phyloP scores from a whole-genome alignment of 2,888 invertebrate species.

The Acronicta aceris region DNA sequence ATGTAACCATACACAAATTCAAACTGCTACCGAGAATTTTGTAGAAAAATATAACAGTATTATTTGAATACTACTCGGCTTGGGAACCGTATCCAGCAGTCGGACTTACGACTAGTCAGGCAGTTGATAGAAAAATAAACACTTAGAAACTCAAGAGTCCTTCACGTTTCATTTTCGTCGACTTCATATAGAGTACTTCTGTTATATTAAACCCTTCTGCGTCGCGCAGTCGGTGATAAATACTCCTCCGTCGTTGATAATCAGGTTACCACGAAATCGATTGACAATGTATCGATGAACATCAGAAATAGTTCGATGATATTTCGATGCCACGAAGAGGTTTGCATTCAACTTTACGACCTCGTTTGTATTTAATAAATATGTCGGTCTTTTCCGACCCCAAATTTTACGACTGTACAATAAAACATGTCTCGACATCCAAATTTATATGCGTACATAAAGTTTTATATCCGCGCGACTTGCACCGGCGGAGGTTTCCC shows the following conservation, averaged over 20 bases:
- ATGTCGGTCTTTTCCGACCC: conserved; percentile 88
- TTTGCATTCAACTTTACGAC: conserved; percentile 86
- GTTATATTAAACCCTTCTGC: conserved; percentile 11
- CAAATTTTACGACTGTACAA: conserved; percentile 87
- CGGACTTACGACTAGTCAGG: too few relatives aligned
- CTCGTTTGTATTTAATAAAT: conserved; percentile 89
- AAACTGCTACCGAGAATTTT: too few relatives aligned
- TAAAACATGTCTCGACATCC: conserved; percentile 89
- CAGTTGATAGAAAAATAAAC: conserved; percentile 34
- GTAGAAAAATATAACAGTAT: too few relatives aligned
- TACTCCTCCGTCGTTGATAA: conserved; percentile 8
- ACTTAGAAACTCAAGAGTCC: conserved; percentile 37
- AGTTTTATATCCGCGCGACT: conserved; percentile 88
- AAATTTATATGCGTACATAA: conserved; percentile 89
- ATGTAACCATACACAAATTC: too few relatives aligned
- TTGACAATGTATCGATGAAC: conserved; percentile 60
- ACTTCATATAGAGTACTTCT: conserved; percentile 21
- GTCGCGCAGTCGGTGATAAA: too few relatives aligned
- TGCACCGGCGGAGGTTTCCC: conserved; percentile 82
- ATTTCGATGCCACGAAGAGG: conserved; percentile 84
- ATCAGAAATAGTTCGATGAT: conserved; percentile 79
- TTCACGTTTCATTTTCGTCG: conserved; percentile 26
- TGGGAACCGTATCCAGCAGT: too few relatives aligned
- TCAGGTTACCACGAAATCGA: conserved; percentile 43
- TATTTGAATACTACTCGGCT: too few relatives aligned